Percentiles rank a stretch among this genome's conserved stretches.
These are phyloP conservation scores for Rynchops niger DNA, from an alignment of 2,113 vertebrate genomes.

Conservation along the genomic window DNA sequence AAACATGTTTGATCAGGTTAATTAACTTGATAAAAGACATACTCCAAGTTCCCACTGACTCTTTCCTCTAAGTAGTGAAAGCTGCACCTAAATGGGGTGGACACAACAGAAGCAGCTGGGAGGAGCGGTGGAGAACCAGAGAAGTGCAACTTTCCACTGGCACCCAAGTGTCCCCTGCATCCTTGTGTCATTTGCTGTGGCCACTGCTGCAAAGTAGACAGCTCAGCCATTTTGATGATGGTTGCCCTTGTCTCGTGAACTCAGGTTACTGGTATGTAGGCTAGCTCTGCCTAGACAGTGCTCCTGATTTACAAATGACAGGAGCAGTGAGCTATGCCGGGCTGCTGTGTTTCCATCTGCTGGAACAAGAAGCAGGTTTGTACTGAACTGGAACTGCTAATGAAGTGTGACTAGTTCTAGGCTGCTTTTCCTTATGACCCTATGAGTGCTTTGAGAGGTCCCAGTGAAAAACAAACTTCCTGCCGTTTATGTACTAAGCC, in stretches of 20 bases:
- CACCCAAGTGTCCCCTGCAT: neutral
- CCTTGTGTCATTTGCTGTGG: neutral
- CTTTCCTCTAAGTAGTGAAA: neutral
- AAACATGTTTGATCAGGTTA: neutral
- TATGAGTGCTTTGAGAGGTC: neutral
- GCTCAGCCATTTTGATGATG: neutral
- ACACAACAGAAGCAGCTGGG: neutral
- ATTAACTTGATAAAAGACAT: neutral
- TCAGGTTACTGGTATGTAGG: no score
- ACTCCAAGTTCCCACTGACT: neutral
- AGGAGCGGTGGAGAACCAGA: neutral
- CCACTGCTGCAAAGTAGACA: neutral
- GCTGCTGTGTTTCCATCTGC: neutral
- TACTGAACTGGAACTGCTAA: conserved; percentile 30
- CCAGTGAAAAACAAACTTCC: conserved; percentile 54
- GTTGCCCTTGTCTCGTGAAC: neutral
- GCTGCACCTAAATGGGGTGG: neutral
- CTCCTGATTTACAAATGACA: neutral
- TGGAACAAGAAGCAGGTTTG: conserved; percentile 19
- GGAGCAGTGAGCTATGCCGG: neutral
- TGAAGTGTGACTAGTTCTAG: conserved; percentile 26
- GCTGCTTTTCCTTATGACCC: conserved; percentile 28
- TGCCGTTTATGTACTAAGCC: neutral
- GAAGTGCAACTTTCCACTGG: neutral
- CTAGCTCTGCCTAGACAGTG: neutral